Conservation (phyloP, 1,140 invertebrate genomes). For the Pseudomyrmex concolor region DNA sequence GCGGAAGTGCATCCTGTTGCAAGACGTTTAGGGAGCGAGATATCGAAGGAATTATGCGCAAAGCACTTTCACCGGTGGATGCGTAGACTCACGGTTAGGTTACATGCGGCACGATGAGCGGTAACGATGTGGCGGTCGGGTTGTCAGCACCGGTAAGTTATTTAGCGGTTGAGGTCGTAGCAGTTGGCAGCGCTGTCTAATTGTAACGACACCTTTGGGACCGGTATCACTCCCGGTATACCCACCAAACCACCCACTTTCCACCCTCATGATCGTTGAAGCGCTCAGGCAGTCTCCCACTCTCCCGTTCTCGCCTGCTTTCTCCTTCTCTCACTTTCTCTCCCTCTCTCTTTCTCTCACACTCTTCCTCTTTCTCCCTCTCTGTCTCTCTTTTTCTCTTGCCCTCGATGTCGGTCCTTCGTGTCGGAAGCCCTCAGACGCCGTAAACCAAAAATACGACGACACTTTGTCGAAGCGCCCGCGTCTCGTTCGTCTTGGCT, state of each 20-base stretch:
- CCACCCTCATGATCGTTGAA: conserved; percentile 74
- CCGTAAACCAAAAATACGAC: conserved; percentile 80
- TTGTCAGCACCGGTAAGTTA: conserved; percentile 84
- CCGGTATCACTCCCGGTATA: conserved; percentile 73
- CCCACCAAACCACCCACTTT: conserved; percentile 67
- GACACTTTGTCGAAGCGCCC: conserved; percentile 73
- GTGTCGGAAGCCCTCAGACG: conserved; percentile 71
- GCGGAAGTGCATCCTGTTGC: background rate
- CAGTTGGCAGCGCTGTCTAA: conserved; percentile 83
- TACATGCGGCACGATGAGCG: conserved; percentile 68
- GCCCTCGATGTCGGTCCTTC: conserved; percentile 45
- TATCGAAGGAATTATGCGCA: conserved; percentile 19
- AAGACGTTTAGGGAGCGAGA: conserved; percentile 15
- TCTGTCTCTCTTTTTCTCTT: too few species aligned
- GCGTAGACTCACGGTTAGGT: conserved; percentile 58
- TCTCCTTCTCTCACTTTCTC: conserved; percentile 27
- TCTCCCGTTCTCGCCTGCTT: conserved; percentile 14
- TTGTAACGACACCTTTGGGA: conserved; percentile 84
- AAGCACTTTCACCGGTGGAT: conserved; percentile 39
- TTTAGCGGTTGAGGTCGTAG: conserved; percentile 81
- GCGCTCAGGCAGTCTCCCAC: conserved; percentile 72
- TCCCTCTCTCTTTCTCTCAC: background rate
- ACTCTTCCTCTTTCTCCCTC: too few species aligned
- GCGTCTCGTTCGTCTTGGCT: conserved; percentile 63
- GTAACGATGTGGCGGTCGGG: conserved; percentile 78